These are phyloP conservation scores for Bombus vancouverensis DNA, from an alignment of 1,140 invertebrate species.

Conservation along the genomic window DNA sequence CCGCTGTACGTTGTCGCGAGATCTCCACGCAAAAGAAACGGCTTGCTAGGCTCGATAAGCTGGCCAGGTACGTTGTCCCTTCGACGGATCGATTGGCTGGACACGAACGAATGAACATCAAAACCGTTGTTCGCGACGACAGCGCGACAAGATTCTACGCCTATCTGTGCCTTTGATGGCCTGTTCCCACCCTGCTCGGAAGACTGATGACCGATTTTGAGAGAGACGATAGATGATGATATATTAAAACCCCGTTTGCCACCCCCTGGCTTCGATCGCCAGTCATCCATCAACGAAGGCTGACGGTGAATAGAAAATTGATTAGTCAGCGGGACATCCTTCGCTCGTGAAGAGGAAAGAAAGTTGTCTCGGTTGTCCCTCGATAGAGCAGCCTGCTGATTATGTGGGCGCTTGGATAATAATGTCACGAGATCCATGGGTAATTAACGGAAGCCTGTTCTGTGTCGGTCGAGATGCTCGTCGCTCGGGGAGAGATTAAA, in stretches of 20 bases:
- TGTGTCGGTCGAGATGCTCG: neutral
- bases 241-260: slow-evolving; percentile 56
- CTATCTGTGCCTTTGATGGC: slow-evolving; percentile 6
- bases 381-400: slow-evolving; percentile 19
- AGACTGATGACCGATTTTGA: slow-evolving; percentile 50
- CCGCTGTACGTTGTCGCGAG: slow-evolving; percentile 10
- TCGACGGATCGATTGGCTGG: slow-evolving; percentile 39
- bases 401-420: slow-evolving; percentile 56
- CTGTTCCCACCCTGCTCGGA: slow-evolving; percentile 15
- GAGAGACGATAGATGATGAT: slow-evolving; percentile 61
- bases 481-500: neutral
- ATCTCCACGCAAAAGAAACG: slow-evolving; percentile 36
- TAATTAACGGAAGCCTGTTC: slow-evolving; percentile 49
- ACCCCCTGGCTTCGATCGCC: slow-evolving; percentile 31
- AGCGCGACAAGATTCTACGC: slow-evolving; percentile 24
- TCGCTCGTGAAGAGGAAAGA: neutral
- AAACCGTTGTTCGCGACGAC: slow-evolving; percentile 12
- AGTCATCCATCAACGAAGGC: slow-evolving; percentile 58
- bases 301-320: slow-evolving; percentile 65
- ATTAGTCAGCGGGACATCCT: slow-evolving; percentile 51
- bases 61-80: slow-evolving; percentile 2
- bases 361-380: slow-evolving; percentile 7
- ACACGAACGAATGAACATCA: slow-evolving; percentile 23
- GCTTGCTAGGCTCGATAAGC: slow-evolving; percentile 12
- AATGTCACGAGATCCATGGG: slow-evolving; percentile 54